Evolutionary conservation across 2,113 vertebrate species (phyloP), one percentile per base, ranked within the genome.

Genomic region (Oncorhynchus tshawytscha): DNA sequence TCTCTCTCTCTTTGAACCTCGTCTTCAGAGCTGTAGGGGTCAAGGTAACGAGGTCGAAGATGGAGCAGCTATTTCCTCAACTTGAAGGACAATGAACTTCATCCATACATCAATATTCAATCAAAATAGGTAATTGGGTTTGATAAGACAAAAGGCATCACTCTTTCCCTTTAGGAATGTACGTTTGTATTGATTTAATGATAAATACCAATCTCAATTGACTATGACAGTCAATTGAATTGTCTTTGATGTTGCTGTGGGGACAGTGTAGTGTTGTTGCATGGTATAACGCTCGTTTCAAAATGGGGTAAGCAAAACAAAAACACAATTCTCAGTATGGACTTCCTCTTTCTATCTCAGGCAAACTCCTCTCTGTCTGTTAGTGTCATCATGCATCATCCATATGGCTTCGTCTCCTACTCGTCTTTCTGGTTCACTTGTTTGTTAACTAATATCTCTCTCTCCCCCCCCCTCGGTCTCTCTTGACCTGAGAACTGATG

Each of bases 21-120:
- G 20, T 73, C 71, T 51, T 74, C 73, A 69, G 71, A 80, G 74
- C 70, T 74, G 45, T 65, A 60, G 75, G 67, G 60, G 79, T 80
- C 72, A 82, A 82, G 79, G 77, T 79, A 71, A 75, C 3, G 12
- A 57, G 71, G 64, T 27, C 22, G 34, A 66, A 51, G n/a, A 18
- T 49, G 71, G 48, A 57, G 73, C 48, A 9, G 39, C 39, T 45
- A 45, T 45, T 45, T 45, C 39, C 39, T 54, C 51, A 15, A 18
- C 13, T 54, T 54, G 51, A 54, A 16, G 51, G 51, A 18, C 39
- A 45, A 45, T 18, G 18, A 4, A 54, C 12, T 54, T 54, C 51
- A 18, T 54, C 51, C 65, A 67, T 15, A 29, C 13, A 67, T 65
- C 22, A 29, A 31, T 29, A 67, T 31, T 67, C 65, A 15, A 67